Base-by-base conservation (phyloP, 2,888 invertebrate species). In the Mechanitis mazaeus region DNA sequence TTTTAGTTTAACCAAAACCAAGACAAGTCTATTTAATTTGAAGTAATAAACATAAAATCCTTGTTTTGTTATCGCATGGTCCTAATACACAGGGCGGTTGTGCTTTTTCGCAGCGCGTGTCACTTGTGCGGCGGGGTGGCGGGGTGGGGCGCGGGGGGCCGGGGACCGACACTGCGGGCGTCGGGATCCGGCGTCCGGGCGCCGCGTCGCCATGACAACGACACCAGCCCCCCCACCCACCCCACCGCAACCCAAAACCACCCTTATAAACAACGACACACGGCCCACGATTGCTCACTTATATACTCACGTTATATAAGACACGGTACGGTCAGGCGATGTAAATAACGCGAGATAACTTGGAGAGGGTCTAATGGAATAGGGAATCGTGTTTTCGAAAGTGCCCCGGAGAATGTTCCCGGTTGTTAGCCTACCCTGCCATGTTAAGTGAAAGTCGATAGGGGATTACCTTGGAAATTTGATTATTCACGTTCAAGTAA, bases 161-260 rank as follows among this genome's bases (percentile, higher is more conserved):
- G 88, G 89, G 87, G 83, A 78, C 86, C 84, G 88, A 91, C 91
- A 91, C 91, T 87, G 89, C 90, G 90, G 91, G 88, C 87, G 89
- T 88, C 84, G 89, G 88, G 92, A 91, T 91, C 91, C 91, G 91
- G 91, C 91, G 92, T 80, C 92, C 90, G 91, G 91, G 88, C 83
- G 90, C 86, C 86, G 87, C 85, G 92, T 92, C 83, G 83, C 91
- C 91, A 91, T 91, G 87, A 84, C 91, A 81, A 92, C 92, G 85
- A 87, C 90, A 84, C 87, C 84, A 75, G 70, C 65, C 64, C 67
- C 74, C 76, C 76, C 70, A 69, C 69, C 68, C 71, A 70, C 67
- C 70, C 75, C 62, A 71, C 67, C 69, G 54, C 80, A 72, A 67
- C 69, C 74, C 67, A 79, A 82, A 76, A 74, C 67, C 78, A 74